These are phyloP conservation scores for Alouatta palliata DNA, from an alignment of 2,113 vertebrate genomes.

Conservation along the genomic window DNA sequence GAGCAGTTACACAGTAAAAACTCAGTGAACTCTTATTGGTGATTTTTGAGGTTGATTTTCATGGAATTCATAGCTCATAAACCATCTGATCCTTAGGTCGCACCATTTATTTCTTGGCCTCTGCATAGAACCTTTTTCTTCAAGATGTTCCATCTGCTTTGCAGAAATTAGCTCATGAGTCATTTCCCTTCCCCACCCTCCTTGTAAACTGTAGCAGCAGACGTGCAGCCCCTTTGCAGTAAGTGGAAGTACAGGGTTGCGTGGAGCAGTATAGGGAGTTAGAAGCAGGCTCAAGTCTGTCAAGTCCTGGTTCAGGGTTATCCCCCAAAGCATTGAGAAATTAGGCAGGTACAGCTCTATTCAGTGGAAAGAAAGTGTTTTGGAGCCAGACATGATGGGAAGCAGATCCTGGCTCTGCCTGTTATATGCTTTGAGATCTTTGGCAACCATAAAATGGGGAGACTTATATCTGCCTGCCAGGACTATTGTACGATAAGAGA, in stretches of 20 bases:
- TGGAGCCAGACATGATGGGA: neutral
- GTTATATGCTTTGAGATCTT: neutral
- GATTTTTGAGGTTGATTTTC: constrained; percentile 26
- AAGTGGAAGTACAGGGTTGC: neutral
- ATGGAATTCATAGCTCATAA: neutral
- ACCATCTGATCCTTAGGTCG: neutral
- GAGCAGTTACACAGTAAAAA: neutral
- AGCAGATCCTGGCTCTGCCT: neutral
- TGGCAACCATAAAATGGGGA: neutral
- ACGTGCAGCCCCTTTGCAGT: neutral
- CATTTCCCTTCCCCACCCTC: neutral
- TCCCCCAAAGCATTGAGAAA: neutral
- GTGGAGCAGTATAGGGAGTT: neutral
- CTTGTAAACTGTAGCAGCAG: neutral
- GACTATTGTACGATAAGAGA: neutral
- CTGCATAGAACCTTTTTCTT: neutral
- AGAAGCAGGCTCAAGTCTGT: neutral
- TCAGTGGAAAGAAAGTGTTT: neutral
- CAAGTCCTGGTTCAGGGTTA: neutral
- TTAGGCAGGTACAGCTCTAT: neutral
- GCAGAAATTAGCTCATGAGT: constrained; percentile 49
- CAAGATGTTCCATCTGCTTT: constrained; percentile 33
- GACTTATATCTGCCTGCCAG: neutral
- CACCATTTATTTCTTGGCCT: constrained; percentile 36
- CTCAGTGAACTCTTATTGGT: neutral